Conservation (phyloP, 2,888 invertebrate species). For the Strigamia transsilvanica region DNA sequence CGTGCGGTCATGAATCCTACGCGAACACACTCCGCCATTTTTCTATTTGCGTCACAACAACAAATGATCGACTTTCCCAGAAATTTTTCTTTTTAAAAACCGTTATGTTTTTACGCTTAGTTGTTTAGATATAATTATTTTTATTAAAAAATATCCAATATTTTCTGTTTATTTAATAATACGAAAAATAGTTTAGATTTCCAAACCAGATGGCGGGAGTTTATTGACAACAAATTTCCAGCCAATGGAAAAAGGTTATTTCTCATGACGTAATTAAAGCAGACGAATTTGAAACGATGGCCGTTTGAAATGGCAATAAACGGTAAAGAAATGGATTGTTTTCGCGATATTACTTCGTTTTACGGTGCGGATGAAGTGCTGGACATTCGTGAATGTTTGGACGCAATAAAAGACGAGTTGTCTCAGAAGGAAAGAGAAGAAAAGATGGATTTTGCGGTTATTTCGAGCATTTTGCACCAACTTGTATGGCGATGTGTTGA, state of each 20-base stretch:
- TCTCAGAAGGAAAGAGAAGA: neutral
- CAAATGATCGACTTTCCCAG: neutral
- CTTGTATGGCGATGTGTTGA: neutral
- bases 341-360: too few species aligned
- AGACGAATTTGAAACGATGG: neutral
- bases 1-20: neutral
- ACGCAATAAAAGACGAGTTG: neutral
- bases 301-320: too few species aligned
- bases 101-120: neutral
- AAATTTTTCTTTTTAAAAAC: neutral
- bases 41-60: neutral
- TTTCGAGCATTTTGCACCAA: neutral
- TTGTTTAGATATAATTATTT: neutral
- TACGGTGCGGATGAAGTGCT: too few species aligned
- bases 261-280: neutral
- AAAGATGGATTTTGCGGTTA: neutral
- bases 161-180: neutral
- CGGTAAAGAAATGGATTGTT: too few species aligned
- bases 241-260: neutral
- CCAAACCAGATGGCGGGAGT: too few species aligned
- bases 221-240: too few species aligned
- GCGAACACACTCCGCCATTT: conserved; percentile 21
- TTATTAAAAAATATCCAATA: too few species aligned
- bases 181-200: too few species aligned
- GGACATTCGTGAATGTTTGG: too few species aligned